Conservation (phyloP, 2,797 vertebrate species). For the Diplodus sargus region DNA sequence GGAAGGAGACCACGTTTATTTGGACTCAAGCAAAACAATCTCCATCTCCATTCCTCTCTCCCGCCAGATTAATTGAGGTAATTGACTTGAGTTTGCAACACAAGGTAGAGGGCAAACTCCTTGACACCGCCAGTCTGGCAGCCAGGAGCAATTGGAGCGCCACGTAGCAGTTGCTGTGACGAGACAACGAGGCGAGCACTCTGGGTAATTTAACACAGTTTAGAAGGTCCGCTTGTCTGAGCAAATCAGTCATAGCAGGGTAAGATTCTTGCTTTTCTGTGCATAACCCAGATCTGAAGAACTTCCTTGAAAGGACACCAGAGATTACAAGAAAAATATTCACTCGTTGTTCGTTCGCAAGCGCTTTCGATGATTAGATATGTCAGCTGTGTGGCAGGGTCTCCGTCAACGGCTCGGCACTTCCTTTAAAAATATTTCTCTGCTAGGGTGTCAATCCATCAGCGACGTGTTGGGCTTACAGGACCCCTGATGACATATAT, state of each 20-base stretch:
- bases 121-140: conserved; percentile 72
- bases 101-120: conserved; percentile 70
- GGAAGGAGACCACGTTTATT: conserved; percentile 71
- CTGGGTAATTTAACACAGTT: conserved; percentile 74
- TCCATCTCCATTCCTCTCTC: conserved; percentile 71
- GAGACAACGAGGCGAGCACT: conserved; percentile 71
- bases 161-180: conserved; percentile 72
- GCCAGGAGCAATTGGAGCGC: conserved; percentile 76
- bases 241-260: conserved; percentile 54
- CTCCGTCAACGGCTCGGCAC: conserved; percentile 73
- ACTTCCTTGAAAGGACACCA: conserved; percentile 14
- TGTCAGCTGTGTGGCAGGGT: conserved; percentile 59
- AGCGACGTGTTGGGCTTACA: conserved; percentile 70
- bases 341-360: conserved; percentile 25
- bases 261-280: conserved; percentile 15
- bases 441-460: conserved; percentile 72
- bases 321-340: conserved; percentile 3
- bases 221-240: conserved; percentile 56
- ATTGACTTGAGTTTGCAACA: conserved; percentile 76
- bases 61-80: conserved; percentile 78
- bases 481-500: conserved; percentile 75
- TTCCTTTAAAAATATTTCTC: conserved; percentile 76
- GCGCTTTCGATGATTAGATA: conserved; percentile 52
- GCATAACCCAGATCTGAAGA: conserved; percentile 35
- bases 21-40: conserved; percentile 81